phyloP scores from a whole-genome alignment of 2,113 vertebrate species.

The Paracanthobrama guichenoti region DNA sequence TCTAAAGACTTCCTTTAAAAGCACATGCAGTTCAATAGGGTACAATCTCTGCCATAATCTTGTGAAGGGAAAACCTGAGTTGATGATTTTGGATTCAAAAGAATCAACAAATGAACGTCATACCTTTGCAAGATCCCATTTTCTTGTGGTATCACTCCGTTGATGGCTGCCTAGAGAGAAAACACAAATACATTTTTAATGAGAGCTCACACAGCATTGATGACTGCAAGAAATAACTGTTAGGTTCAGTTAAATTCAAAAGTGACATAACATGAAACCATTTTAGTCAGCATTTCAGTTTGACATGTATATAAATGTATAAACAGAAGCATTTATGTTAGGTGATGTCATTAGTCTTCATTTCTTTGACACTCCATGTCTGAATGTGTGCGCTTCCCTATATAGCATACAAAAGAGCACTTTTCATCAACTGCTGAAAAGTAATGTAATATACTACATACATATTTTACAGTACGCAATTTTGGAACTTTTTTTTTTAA shows the following conservation, averaged over 20 bases:
- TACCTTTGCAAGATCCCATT: conserved; percentile 99
- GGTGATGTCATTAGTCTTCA: neutral
- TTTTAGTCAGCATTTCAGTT: neutral
- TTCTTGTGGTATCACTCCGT: conserved; percentile 98
- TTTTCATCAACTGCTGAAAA: neutral
- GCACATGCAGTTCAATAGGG: neutral
- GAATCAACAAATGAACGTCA: conserved; percentile 34
- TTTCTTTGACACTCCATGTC: neutral
- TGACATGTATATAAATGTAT: neutral
- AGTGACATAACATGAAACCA: neutral
- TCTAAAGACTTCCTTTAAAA: neutral
- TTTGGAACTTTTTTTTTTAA: neutral
- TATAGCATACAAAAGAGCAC: neutral
- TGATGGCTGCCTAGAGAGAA: conserved; percentile 93
- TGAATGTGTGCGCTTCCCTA: neutral
- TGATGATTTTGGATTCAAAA: neutral
- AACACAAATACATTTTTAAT: neutral
- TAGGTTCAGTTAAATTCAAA: neutral
- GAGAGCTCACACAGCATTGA: neutral
- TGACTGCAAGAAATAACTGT: neutral
- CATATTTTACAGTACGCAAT: neutral
- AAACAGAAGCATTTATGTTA: neutral
- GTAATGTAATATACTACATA: neutral
- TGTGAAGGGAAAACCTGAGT: neutral
- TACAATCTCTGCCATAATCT: neutral